phyloP scores from a whole-genome alignment of 1,140 invertebrate species.

The Drosophila subpulchrella region DNA sequence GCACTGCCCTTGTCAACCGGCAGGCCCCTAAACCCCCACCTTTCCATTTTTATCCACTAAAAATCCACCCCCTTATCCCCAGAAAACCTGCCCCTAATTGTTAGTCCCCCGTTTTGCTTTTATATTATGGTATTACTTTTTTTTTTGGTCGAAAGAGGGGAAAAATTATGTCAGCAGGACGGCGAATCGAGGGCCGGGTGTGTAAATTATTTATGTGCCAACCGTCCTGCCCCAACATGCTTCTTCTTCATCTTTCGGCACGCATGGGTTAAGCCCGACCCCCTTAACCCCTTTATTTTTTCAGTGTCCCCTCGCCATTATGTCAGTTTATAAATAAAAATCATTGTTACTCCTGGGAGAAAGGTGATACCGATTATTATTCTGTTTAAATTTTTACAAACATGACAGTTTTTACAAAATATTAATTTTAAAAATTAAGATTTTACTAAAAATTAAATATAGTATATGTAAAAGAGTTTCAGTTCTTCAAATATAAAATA shows the following conservation, averaged over 20 bases:
- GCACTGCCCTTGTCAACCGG: slow-evolving; percentile 29
- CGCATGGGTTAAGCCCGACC: slow-evolving; percentile 46
- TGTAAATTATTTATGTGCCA: slow-evolving; percentile 79
- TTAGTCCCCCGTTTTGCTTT: slow-evolving; percentile 1
- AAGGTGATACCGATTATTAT: slow-evolving; percentile 1
- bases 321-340: slow-evolving; percentile 76
- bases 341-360: slow-evolving; percentile 51
- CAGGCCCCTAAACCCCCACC: background rate
- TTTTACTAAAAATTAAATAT: no score
- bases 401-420: background rate
- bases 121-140: slow-evolving; percentile 8
- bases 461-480: no score
- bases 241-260: slow-evolving; percentile 28
- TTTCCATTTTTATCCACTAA: slow-evolving; percentile 4
- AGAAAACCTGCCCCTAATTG: slow-evolving; percentile 22
- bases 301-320: background rate
- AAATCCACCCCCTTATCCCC: slow-evolving; percentile 9
- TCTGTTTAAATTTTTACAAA: background rate
- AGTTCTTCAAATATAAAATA: no score
- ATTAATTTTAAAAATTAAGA: no score
- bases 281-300: no score
- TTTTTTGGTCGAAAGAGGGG: slow-evolving; percentile 12
- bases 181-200: slow-evolving; percentile 31
- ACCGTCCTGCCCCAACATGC: slow-evolving; percentile 54
- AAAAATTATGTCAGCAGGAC: slow-evolving; percentile 73